A percentile compares a stretch with the other conserved stretches of the same genome.
phyloP scores from a whole-genome alignment of 1,140 invertebrate genomes.

The Neotoxoptera formosana region DNA sequence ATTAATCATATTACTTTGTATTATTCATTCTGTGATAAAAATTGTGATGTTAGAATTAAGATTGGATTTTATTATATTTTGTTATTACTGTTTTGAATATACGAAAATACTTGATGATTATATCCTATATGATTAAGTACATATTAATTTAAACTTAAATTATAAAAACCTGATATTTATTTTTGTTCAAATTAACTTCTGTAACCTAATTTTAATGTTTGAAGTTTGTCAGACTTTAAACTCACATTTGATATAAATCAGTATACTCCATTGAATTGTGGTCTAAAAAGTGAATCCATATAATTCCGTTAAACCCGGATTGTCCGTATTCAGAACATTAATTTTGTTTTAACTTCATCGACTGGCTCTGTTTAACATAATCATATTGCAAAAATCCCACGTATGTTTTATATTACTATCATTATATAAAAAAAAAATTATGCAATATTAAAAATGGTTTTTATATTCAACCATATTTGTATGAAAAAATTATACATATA shows the following conservation, averaged over 20 bases:
- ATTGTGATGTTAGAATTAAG: background rate
- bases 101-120: background rate
- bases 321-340: background rate
- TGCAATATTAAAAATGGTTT: background rate
- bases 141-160: background rate
- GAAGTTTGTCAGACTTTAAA: conserved; percentile 20
- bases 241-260: conserved; percentile 31
- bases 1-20: background rate
- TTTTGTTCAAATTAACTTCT: background rate
- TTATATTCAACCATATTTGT: background rate
- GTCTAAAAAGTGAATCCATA: conserved; percentile 14
- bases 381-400: conserved; percentile 9
- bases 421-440: background rate
- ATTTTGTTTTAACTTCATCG: conserved; percentile 15
- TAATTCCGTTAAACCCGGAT: conserved; percentile 26
- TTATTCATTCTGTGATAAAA: background rate
- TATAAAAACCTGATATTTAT: background rate
- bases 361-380: conserved; percentile 7
- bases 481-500: background rate
- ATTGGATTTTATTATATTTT: background rate
- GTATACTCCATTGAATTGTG: background rate
- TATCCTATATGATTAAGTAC: background rate
- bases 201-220: conserved; percentile 35
- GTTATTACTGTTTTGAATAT: background rate
- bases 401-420: background rate